Evolutionary conservation across 2,888 invertebrate genomes (phyloP).

Genomic region (Athalia circularis): DNA sequence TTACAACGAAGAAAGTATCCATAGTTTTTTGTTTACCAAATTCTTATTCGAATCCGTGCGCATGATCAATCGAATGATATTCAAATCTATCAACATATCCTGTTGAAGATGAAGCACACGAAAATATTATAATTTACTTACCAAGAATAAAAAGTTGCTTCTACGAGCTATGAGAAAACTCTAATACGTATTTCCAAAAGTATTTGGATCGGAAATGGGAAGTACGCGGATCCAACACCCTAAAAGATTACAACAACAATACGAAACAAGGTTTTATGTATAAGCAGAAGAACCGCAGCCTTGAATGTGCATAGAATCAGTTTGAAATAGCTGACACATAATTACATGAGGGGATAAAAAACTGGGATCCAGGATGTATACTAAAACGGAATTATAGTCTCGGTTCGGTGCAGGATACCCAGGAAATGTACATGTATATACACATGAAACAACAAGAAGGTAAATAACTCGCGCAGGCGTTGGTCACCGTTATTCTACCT

Average conservation of each 20-base stretch:
- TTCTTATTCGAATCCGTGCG: no score
- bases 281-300: background rate
- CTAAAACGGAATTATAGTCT: background rate
- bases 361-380: no score
- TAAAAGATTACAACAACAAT: background rate
- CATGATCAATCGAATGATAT: background rate
- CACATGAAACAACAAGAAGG: background rate
- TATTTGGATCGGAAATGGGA: slow-evolving; percentile 41
- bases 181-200: background rate
- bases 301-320: no score
- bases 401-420: background rate
- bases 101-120: background rate
- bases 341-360: no score
- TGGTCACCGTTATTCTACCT: slow-evolving; percentile 40
- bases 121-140: background rate
- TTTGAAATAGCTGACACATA: background rate
- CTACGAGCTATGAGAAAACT: background rate
- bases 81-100: background rate
- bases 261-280: background rate
- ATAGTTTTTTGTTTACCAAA: no score
- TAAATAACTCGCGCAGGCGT: background rate
- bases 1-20: no score
- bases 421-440: background rate
- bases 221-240: background rate
- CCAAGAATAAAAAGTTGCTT: no score